Evolutionary conservation across 2,888 invertebrate genomes (phyloP), one percentile per base, ranked within the genome.

Genomic region (Drosophila anomelani): DNA sequence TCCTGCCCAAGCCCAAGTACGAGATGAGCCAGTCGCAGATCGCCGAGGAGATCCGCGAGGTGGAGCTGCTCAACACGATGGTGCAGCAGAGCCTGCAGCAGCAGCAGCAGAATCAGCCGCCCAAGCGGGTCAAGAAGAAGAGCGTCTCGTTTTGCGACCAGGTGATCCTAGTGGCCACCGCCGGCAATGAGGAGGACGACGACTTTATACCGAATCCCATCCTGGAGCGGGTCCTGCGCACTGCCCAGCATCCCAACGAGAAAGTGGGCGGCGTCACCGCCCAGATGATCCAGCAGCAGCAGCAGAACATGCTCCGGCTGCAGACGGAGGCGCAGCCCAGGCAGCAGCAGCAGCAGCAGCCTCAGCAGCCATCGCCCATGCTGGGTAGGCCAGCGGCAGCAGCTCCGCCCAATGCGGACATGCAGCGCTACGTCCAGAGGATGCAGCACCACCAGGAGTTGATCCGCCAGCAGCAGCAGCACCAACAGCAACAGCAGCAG

Each of bases 111-210:
- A 74, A 36, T n/a, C 36, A 41, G 1, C 63, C 76, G 13, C 94
- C 94, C 76, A 94, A 94, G 57, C 94, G 95, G 68, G 94, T 95
- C 0, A 97, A 97, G 90, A 98, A 98, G 94, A 98, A 98, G 92
- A 97, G 97, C 67, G 98, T 98, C 6, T 98, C 98, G 0, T 98
- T 98, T 92, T 98, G 98, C 89, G 98, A 98, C 91, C 97, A 98
- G 93, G 97, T 98, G 0, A 97, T 97, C 74, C 93, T 98, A 63
- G 98, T 98, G 13, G 97, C 98, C 6, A 97, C 97, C 1, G 97
- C 97, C 0, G 98, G 98, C 87, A 97, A 98, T 83, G 96, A 97
- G 88, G 97, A 97, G 92, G 97, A 97, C 74, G 97, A 97, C 75
- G 96, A 96, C 81, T 97, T 97, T 88, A 97, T 97, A 87, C 97